Base-by-base conservation (phyloP, 2,888 invertebrate species). In the Agrenia bidenticulata region DNA sequence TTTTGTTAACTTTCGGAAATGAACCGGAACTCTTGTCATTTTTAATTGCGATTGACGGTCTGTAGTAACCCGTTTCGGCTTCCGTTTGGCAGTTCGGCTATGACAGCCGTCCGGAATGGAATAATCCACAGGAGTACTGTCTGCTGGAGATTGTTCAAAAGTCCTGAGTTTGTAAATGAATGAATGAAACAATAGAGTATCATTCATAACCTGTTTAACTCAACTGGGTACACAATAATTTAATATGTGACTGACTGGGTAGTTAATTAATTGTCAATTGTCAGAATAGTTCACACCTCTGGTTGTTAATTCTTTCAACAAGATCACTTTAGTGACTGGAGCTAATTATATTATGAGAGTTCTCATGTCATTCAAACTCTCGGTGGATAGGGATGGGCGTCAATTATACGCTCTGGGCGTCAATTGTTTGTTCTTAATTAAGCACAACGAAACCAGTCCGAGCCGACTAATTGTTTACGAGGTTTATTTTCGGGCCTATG, bases 181-280 rank as follows among this genome's bases (percentile, higher is more conserved):
- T 32, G 32, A 32, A 32, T 32, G 32, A 32, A 32, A 32, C 32
- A 32, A 32, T 32, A 32, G 32, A 32, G 32, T 45, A 45, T 45
- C 45, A 45, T 19, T 45, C 17, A 19, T 45, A 45, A 45, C 24
- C 51, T 11, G 51, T 51, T 51, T 24, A 51, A 21, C 51, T 51
- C 51, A 17, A 24, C 51, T 51, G 51, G 51, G 23, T 51, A 23
- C 51, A 51, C 51, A 51, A 51, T 51, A 5, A 51, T 23, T 32
- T 32, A 32, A 32, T 32, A 32, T 45, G 58, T 58, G 58, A 42
- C 42, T 42, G 58, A 45, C 58, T 58, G 45, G 49, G 4, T 39
- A 49, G 58, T 58, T 58, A 58, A 58, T 58, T 58, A 58, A 58
- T 58, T 58, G 58, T 58, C 58, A 58, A 58, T 58, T 58, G 58